phyloP scores from a whole-genome alignment of 2,888 invertebrate species.

The Sepioteuthis lessoniana region DNA sequence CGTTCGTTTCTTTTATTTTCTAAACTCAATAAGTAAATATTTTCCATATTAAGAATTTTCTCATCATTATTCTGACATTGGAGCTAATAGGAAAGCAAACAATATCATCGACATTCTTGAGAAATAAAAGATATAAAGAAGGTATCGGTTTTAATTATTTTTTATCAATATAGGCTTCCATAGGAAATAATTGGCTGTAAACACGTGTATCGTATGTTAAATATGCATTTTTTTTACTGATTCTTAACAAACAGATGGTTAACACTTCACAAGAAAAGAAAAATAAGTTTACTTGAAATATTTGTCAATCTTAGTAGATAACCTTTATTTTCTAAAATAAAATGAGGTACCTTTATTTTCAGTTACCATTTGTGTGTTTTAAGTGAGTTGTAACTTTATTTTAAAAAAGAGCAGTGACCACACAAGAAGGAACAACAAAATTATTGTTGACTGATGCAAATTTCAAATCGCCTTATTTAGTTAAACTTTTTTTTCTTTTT shows the following conservation, averaged over 20 bases:
- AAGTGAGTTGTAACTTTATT: neutral
- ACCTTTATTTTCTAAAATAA: neutral
- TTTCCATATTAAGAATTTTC: neutral
- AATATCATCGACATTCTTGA: neutral
- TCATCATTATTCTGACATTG: neutral
- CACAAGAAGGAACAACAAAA: too few relatives aligned
- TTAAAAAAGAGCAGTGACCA: too few relatives aligned
- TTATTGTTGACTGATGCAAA: too few relatives aligned
- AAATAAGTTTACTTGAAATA: neutral
- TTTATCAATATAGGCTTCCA: neutral
- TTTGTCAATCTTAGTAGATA: too few relatives aligned
- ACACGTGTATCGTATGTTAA: constrained; percentile 33
- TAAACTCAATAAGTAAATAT: neutral
- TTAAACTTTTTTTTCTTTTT: too few relatives aligned
- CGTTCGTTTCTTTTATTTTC: neutral
- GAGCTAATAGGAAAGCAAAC: neutral
- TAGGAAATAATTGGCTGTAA: neutral
- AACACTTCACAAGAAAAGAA: neutral
- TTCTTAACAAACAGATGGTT: neutral
- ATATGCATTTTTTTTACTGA: neutral
- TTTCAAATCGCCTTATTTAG: too few relatives aligned
- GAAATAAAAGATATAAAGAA: neutral
- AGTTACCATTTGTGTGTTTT: neutral
- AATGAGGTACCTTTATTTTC: neutral
- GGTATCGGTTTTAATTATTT: neutral